Conservation (phyloP, 2,797 vertebrate species). For the Peromyscus melanophrys region DNA sequence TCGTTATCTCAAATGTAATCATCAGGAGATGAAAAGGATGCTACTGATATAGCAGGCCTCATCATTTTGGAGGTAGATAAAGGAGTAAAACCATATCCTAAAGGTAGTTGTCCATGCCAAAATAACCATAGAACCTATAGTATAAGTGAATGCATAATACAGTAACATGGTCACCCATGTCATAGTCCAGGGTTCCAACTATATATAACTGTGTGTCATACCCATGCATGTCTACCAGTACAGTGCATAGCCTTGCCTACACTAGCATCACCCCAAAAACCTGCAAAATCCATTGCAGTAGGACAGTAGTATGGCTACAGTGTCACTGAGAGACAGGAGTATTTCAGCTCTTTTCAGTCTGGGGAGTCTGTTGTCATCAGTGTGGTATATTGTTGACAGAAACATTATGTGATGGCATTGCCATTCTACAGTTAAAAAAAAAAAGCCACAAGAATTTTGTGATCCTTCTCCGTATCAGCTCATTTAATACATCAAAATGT, state of each 20-base stretch:
- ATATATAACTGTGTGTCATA: background rate
- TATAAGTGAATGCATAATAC: background rate
- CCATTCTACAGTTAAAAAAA: background rate
- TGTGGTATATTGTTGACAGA: background rate
- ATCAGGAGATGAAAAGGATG: background rate
- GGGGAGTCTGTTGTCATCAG: too few relatives aligned
- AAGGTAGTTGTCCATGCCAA: background rate
- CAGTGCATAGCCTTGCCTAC: background rate
- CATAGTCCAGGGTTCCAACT: background rate
- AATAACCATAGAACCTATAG: background rate
- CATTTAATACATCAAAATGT: background rate
- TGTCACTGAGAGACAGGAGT: background rate
- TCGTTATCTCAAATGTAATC: background rate
- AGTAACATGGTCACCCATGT: background rate
- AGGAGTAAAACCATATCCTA: background rate
- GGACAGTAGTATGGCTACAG: background rate
- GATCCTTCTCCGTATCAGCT: background rate
- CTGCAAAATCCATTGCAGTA: background rate
- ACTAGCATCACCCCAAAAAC: background rate
- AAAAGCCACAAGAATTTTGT: too few relatives aligned
- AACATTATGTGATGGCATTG: background rate
- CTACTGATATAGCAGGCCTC: background rate
- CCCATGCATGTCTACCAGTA: background rate
- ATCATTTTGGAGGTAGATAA: background rate
- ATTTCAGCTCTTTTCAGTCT: background rate